phyloP scores from a whole-genome alignment of 2,113 vertebrate species.

The Boleophthalmus pectinirostris region DNA sequence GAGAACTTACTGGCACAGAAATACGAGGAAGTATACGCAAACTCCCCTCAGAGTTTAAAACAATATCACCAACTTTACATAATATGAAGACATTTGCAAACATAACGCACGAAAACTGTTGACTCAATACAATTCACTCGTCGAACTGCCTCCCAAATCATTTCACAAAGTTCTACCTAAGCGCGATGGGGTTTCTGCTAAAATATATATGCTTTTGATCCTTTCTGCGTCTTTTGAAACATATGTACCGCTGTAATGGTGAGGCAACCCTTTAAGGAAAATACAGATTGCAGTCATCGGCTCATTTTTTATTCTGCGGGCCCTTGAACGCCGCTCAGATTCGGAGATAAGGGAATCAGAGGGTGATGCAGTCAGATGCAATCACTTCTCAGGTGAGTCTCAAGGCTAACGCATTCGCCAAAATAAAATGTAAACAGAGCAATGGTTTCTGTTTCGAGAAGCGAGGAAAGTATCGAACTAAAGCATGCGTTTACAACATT shows the following conservation, averaged over 20 bases:
- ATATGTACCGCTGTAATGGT: not conserved
- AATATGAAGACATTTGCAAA: not conserved
- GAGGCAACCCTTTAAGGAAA: slow-evolving; percentile 11
- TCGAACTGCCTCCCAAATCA: not conserved
- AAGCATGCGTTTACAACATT: slow-evolving; percentile 27
- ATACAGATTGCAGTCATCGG: not conserved
- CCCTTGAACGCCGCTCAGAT: not conserved
- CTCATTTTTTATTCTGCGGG: slow-evolving; percentile 2
- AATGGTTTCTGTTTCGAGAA: not conserved
- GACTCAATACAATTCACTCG: not conserved
- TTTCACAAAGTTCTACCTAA: not conserved
- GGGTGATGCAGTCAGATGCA: slow-evolving; percentile 13
- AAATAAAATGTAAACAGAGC: not conserved
- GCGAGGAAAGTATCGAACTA: not conserved
- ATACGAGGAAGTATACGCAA: too few relatives aligned
- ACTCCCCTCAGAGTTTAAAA: too few relatives aligned
- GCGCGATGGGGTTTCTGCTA: not conserved
- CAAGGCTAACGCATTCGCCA: not conserved
- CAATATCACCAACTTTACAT: too few relatives aligned
- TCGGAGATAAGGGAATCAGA: not conserved
- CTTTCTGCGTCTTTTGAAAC: not conserved
- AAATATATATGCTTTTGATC: not conserved
- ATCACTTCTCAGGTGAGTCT: slow-evolving; percentile 9
- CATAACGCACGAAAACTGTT: not conserved
- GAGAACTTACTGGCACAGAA: too few relatives aligned